Base-by-base conservation (phyloP, 2,888 invertebrate species). In the Ormyrus thymus region DNA sequence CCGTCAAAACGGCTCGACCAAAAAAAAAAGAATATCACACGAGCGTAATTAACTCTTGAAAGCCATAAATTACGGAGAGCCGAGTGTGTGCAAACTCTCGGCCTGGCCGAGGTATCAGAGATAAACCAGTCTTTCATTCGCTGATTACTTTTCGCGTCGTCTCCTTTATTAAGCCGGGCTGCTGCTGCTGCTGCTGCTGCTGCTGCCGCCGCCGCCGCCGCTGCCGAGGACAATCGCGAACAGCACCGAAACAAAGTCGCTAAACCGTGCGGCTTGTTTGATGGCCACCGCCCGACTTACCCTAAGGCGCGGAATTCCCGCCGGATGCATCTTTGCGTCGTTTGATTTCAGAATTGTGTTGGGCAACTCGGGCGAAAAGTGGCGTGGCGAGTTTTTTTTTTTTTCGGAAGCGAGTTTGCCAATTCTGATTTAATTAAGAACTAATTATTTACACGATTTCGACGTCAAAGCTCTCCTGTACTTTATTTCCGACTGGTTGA, bases 1-100 rank as follows among this genome's bases (percentile, higher is more conserved):
- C n/a, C 43, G 76, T 29, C 59, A 68, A 66, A 77, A 65, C 62
- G 43, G 9, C 9, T 11, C 53, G 15, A 48, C 64, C 45, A 51
- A 65, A 61, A 58, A 29, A 73, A 45, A 51, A 65, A 55, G 51
- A 72, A 53, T 53, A 75, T 65, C 48, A 29, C 53, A 45, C 70
- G n/a, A 65, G 65, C 46, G 65, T 77, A 77, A 77, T 77, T 71
- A 77, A 77, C 50, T 72, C 65, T 77, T 71, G 65, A 66, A 71
- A 65, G 59, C 65, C 61, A 72, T 77, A 77, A 72, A 72, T 77
- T 72, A 77, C 70, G 45, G 53, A 4, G 29, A 29, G 29, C 48
- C 72, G 66, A 51, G 62, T 76, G 29, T 29, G 29, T 29, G 55
- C 61, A 61, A 53, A 69, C 29, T 69, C 56, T 29, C 29, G 29